Evolutionary conservation across 2,797 vertebrate species (phyloP).

Genomic region (Arnoldichthys spilopterus): DNA sequence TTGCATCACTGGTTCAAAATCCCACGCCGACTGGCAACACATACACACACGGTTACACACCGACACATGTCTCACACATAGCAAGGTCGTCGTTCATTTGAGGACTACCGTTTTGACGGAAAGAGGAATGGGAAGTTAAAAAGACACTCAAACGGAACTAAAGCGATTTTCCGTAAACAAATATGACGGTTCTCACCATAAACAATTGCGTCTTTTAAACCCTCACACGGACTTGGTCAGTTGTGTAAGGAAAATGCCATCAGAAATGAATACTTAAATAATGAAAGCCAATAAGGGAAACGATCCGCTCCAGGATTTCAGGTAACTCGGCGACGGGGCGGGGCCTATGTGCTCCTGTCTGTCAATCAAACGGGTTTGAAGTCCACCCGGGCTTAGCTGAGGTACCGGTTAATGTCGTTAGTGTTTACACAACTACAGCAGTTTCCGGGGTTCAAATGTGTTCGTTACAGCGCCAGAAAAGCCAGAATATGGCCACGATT

Average conservation of each 20-base stretch:
- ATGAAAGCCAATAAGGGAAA: too few species aligned
- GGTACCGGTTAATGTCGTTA: neutral
- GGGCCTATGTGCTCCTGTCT: conserved; percentile 25
- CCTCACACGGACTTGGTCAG: too few species aligned
- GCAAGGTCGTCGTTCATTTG: neutral
- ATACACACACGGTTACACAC: too few species aligned
- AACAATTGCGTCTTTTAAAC: neutral
- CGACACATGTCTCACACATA: too few species aligned
- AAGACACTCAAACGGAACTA: neutral
- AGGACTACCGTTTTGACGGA: neutral
- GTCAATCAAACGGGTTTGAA: conserved; percentile 63
- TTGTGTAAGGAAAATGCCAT: neutral
- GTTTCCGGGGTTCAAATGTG: neutral
- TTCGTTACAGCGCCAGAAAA: neutral
- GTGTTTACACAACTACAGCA: neutral
- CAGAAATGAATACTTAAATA: too few species aligned
- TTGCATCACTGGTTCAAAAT: conserved; percentile 52
- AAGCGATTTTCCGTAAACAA: neutral
- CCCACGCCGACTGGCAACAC: neutral
- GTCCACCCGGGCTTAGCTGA: conserved; percentile 39
- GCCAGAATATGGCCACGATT: neutral
- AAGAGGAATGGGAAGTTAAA: neutral
- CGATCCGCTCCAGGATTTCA: conserved; percentile 55
- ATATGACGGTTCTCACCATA: neutral
- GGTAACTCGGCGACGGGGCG: conserved; percentile 42